Evolutionary conservation across 2,113 vertebrate genomes (phyloP), one percentile per base, ranked within the genome.

Genomic region (Gallinago undulata): DNA sequence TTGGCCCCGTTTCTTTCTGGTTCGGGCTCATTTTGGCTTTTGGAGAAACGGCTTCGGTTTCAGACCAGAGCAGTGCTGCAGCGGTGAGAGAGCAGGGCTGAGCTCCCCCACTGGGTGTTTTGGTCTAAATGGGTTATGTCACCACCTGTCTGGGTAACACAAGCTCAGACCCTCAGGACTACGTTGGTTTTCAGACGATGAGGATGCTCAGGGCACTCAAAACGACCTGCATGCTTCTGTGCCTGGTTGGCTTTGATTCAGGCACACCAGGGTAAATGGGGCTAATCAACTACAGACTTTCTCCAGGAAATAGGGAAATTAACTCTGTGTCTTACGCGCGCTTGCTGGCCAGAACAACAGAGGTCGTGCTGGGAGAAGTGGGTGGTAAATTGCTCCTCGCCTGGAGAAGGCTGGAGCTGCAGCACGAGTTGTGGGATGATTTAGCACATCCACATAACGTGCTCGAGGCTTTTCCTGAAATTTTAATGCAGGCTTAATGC

Each of bases 311-410:
- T 47, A 70, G 3, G 15, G 41, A 91, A 79, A 94, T 94, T 73
- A 95, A 56, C 45, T 85, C 77, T 19, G 0, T 80, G 24, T 66
- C 28, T 62, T 76, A 59, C 3, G 27, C 2, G 4, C 1, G 4
- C 41, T 89, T 79, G 77, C 72, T 87, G 63, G 69, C 53, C 70
- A 89, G 80, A 93, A 60, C 68, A 92, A 13, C 22, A 43, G 45
- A 68, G 43, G 27, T 68, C 76, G 1, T 79, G 86, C 88, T 96
- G 95, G 22, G 45, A 23, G 14, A 76, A 37, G 69, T 84, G 77
- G 94, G 83, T 89, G 86, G 96, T 96, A 89, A 91, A 95, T 91
- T 89, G 73, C 18, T 95, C 84, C 84, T 94, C 2, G 18, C 69
- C 73, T 92, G 76, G 80, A 96, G 91, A 50, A 91, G 50, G 45